These are phyloP conservation scores for Pterophyllum scalare DNA, from an alignment of 2,113 vertebrate species.

Conservation along the genomic window DNA sequence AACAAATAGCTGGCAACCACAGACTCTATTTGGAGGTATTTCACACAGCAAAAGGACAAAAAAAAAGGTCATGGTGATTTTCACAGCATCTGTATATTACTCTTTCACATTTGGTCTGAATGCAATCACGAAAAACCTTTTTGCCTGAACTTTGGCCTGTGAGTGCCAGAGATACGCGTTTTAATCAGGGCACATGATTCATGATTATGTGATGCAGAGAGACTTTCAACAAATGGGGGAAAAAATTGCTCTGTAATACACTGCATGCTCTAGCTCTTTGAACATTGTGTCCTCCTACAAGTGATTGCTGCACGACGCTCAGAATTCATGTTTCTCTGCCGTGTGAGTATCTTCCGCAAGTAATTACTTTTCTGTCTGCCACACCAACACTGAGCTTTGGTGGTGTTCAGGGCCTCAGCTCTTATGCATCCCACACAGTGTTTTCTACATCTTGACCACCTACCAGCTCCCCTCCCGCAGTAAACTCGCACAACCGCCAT, in stretches of 20 bases:
- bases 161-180: background rate
- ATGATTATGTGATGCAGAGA: background rate
- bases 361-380: slow-evolving; percentile 2
- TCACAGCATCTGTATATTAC: background rate
- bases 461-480: slow-evolving; percentile 13
- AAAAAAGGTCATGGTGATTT: background rate
- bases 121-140: slow-evolving; percentile 1
- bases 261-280: background rate
- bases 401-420: background rate
- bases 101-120: background rate
- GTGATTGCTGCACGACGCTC: background rate
- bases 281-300: background rate
- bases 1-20: background rate
- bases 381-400: background rate
- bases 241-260: background rate
- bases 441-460: slow-evolving; percentile 53
- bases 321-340: background rate
- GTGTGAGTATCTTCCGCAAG: background rate
- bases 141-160: background rate
- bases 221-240: background rate
- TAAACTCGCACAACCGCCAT: slow-evolving; percentile 11
- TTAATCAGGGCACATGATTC: background rate
- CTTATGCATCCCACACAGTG: slow-evolving; percentile 5
- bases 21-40: background rate
- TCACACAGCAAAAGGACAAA: background rate